Conservation (phyloP, 92 coral and sea anemone genomes). For the Umimayanthus chanpuru region DNA sequence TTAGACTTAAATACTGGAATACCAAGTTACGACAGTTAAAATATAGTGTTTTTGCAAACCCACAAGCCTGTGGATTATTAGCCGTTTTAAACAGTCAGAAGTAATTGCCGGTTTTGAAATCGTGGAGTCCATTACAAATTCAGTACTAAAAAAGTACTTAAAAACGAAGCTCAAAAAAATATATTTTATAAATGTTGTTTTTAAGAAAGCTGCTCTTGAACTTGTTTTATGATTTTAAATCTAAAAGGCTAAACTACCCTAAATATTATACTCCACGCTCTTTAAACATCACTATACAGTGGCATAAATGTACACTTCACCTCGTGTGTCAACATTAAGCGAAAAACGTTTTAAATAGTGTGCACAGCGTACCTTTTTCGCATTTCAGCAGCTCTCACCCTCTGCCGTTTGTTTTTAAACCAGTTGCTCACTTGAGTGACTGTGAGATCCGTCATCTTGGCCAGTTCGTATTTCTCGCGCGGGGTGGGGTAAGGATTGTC, state of each 20-base stretch:
- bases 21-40: not conserved
- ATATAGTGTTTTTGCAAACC: not conserved
- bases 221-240: not conserved
- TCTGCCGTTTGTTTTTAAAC: slow-evolving; percentile 89
- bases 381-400: slow-evolving; percentile 90
- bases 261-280: not conserved
- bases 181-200: not conserved
- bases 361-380: slow-evolving; percentile 71
- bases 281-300: not conserved
- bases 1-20: not conserved
- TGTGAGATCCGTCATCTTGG: slow-evolving; percentile 89
- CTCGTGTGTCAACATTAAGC: slow-evolving; percentile 25
- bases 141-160: not conserved
- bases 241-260: not conserved
- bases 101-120: not conserved
- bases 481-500: slow-evolving; percentile 92
- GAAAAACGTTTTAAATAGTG: not conserved
- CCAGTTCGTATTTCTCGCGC: slow-evolving; percentile 81
- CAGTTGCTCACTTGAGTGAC: slow-evolving; percentile 93
- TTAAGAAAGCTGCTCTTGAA: not conserved
- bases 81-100: not conserved
- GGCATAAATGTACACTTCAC: slow-evolving; percentile 1
- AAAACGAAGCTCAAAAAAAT: too few species aligned
- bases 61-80: not conserved
- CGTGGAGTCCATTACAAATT: not conserved